phyloP scores from a whole-genome alignment of 1,140 invertebrate species.

The Calephelis nemesis region DNA sequence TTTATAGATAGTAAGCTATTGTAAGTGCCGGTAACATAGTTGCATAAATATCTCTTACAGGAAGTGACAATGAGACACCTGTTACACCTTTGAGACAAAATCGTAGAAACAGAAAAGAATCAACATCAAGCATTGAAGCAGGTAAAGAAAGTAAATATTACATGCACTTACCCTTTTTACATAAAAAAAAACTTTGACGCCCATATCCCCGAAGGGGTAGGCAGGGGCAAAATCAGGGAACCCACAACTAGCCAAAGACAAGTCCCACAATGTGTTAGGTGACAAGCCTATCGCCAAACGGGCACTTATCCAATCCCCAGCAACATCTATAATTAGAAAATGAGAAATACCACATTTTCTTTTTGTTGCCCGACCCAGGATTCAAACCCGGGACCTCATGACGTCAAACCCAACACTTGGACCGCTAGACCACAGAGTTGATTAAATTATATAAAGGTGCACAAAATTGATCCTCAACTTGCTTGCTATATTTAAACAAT shows the following conservation, averaged over 20 bases:
- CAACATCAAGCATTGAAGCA: conserved; percentile 58
- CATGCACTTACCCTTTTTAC: neutral
- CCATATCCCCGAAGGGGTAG: neutral
- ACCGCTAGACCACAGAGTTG: too few relatives aligned
- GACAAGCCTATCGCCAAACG: too few relatives aligned
- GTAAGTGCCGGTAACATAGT: neutral
- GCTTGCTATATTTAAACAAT: neutral
- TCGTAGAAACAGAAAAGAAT: conserved; percentile 61
- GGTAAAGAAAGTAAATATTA: conserved; percentile 35
- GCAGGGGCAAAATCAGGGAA: too few relatives aligned
- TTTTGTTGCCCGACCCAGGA: neutral
- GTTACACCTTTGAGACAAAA: conserved; percentile 55
- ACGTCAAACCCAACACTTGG: too few relatives aligned
- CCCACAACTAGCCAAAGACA: too few relatives aligned
- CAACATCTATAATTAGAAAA: neutral
- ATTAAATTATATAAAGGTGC: too few relatives aligned
- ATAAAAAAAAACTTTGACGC: neutral
- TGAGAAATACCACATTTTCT: too few relatives aligned
- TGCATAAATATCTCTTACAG: conserved; percentile 35
- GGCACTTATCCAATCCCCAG: too few relatives aligned
- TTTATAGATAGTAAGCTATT: neutral
- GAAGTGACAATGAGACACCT: conserved; percentile 57
- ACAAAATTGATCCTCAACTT: too few relatives aligned
- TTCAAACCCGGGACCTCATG: too few relatives aligned
- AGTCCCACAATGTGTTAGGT: too few relatives aligned